phyloP scores from a whole-genome alignment of 2,113 vertebrate species.

The Rhinoderma darwinii region DNA sequence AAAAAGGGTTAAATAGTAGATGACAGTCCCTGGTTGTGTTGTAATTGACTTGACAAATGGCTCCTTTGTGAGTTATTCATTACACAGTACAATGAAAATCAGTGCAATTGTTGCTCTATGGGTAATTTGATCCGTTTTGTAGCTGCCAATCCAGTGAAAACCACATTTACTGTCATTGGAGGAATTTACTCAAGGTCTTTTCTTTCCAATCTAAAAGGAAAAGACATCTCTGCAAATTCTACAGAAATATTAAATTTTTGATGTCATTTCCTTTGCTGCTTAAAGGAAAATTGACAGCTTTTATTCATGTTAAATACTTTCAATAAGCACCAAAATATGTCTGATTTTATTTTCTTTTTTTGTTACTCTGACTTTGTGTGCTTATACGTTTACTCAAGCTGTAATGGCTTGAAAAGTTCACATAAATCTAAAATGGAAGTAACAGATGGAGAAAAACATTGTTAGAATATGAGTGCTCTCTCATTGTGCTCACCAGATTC shows the following conservation, averaged over 20 bases:
- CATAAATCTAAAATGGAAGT: not conserved
- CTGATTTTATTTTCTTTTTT: not conserved
- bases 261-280: not conserved
- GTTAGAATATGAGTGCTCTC: no score
- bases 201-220: not conserved
- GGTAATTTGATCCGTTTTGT: constrained; percentile 15
- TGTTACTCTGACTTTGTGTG: not conserved
- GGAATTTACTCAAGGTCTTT: constrained; percentile 22
- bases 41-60: constrained; percentile 31
- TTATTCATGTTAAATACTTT: no score
- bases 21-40: constrained; percentile 6
- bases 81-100: constrained; percentile 26
- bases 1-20: constrained; percentile 6
- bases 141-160: constrained; percentile 14
- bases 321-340: no score
- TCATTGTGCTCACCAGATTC: no score
- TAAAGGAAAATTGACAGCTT: not conserved
- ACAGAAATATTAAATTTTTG: not conserved
- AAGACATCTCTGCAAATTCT: not conserved
- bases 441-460: no score
- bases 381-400: not conserved
- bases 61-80: constrained; percentile 22
- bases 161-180: constrained; percentile 26
- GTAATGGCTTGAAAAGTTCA: no score
- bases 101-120: constrained; percentile 18